Conservation (phyloP, 30 jellyfish, hydroid and myxozoan species). For the Sanderia malayensis region DNA sequence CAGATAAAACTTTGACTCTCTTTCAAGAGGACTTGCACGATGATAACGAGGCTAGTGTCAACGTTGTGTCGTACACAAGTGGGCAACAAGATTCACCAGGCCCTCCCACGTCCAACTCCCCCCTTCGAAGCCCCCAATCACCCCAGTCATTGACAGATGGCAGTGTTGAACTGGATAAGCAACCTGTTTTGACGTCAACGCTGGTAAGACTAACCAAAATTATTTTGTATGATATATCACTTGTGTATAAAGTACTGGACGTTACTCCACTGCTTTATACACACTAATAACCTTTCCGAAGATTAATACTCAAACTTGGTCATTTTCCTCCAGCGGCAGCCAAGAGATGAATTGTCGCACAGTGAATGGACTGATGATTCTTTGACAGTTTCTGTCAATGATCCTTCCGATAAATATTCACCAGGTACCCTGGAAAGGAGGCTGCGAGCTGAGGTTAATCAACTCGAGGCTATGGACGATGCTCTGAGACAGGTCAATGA, state of each 20-base stretch:
- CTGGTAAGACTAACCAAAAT: slow-evolving; percentile 33
- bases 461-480: slow-evolving; percentile 78
- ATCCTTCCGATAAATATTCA: slow-evolving; percentile 46
- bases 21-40: slow-evolving; percentile 41
- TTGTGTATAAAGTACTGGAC: too few relatives aligned
- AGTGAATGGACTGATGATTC: slow-evolving; percentile 24
- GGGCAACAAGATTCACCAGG: slow-evolving; percentile 23
- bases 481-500: slow-evolving; percentile 75
- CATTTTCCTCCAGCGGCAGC: slow-evolving; percentile 26
- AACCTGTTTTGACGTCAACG: slow-evolving; percentile 65
- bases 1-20: slow-evolving; percentile 40
- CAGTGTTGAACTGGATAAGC: slow-evolving; percentile 54
- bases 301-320: too few relatives aligned
- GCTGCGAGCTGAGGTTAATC: slow-evolving; percentile 80
- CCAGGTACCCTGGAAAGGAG: slow-evolving; percentile 85
- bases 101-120: slow-evolving; percentile 35
- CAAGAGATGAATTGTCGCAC: not conserved
- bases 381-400: slow-evolving; percentile 5
- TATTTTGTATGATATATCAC: too few relatives aligned
- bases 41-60: slow-evolving; percentile 33
- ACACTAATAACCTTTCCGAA: too few relatives aligned
- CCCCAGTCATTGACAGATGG: slow-evolving; percentile 60
- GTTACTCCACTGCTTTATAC: too few relatives aligned
- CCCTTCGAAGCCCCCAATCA: slow-evolving; percentile 52
- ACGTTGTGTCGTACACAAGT: slow-evolving; percentile 15